These are phyloP conservation scores for Isurus oxyrinchus DNA, from an alignment of 2,113 vertebrate genomes.

Conservation along the genomic window DNA sequence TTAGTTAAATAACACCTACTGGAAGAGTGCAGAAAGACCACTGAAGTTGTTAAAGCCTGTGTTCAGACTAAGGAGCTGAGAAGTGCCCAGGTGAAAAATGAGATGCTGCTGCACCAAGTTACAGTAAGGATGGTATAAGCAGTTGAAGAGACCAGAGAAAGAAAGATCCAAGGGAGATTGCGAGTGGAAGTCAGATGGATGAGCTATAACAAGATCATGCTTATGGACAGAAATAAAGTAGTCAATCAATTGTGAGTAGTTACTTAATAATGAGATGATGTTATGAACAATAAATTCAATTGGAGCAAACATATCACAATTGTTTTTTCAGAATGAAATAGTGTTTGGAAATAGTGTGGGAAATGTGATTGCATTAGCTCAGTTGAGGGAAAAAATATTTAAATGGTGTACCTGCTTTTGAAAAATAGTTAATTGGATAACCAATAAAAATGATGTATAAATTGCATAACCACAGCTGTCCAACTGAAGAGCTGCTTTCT, in stretches of 20 bases:
- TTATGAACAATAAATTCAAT: background rate
- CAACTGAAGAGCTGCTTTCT: background rate
- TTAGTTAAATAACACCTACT: background rate
- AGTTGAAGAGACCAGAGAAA: background rate
- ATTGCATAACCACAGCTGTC: background rate
- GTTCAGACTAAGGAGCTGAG: background rate
- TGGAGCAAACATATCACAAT: background rate
- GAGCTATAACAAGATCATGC: background rate
- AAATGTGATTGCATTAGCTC: background rate
- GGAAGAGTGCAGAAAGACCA: background rate
- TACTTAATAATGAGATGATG: background rate
- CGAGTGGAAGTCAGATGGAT: background rate
- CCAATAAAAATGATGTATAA: background rate
- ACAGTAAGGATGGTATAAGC: background rate
- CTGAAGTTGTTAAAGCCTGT: background rate
- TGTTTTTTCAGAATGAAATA: background rate
- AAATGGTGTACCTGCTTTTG: background rate
- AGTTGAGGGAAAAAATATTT: background rate
- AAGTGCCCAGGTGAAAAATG: background rate
- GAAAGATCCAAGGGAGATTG: background rate
- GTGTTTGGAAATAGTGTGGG: too few species aligned
- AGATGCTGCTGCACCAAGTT: background rate
- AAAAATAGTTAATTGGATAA: background rate
- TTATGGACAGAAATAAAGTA: background rate
- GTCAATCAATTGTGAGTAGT: background rate